Evolutionary conservation across 1,140 invertebrate species (phyloP), one percentile per base, ranked within the genome.

Genomic region (Dolichoris vasculosae): DNA sequence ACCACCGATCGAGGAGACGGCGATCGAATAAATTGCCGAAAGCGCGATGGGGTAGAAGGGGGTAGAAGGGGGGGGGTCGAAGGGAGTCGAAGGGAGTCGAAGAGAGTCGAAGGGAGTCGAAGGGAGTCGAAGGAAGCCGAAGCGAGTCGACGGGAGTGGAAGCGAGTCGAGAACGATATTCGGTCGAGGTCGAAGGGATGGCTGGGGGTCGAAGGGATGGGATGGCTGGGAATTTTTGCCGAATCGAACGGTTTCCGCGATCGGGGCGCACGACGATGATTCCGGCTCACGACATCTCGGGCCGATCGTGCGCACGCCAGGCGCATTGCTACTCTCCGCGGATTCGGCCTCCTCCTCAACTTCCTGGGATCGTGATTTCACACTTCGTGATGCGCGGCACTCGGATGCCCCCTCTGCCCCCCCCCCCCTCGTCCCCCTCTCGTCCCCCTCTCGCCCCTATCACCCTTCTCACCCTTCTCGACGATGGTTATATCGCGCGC

Each of bases 211-310:
- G 55, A 59, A 59, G 55, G 23, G 23, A 59, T 59, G 55, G 23
- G 1, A 26, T 55, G 2, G 55, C 67, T 75, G 67, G 77, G 20
- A 13, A 85, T 81, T 85, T 81, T 85, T 81, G 78, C 69, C 48
- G 84, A 85, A 81, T 81, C 48, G 75, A 85, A 59, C 78, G 43
- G 84, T 85, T 82, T 85, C 79, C 84, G 84, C 78, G 79, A 82
- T 82, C 78, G 76, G 46, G 83, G 64, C 51, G 84, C 78, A 82
- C 85, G 85, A n/a, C n/a, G n/a, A n/a, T 86, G 82, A 78, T 82
- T 82, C 85, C 79, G 38, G 38, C 77, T 85, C 84, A 85, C 84
- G 84, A 85, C 78, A 81, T 76, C 67, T 23, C 69, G 71, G 43
- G 48, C 51, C 23, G 67, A 67, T 82, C 67, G 77, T 81, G 78